Conservation (phyloP, 2,113 vertebrate genomes). For the Callithrix jacchus region DNA sequence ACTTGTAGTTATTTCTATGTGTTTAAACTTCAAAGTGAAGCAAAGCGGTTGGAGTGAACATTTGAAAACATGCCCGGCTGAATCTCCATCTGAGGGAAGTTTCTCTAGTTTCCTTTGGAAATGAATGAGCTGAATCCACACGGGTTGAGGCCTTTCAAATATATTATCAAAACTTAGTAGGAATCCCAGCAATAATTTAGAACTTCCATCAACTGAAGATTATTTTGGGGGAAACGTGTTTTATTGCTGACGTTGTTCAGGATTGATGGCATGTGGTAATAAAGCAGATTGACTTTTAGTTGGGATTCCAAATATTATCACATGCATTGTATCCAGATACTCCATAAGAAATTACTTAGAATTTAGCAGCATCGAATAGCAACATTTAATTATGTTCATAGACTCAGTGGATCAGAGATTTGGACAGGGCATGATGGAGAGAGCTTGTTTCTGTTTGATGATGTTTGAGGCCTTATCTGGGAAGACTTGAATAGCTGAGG, state of each 20-base stretch:
- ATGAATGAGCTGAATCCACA: not conserved
- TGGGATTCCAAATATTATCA: not conserved
- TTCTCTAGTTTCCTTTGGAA: not conserved
- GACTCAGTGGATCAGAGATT: not conserved
- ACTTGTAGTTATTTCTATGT: not conserved
- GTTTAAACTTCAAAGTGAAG: constrained; percentile 41
- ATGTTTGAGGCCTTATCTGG: not conserved
- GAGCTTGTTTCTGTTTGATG: not conserved
- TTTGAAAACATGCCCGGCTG: not conserved
- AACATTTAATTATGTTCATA: not conserved
- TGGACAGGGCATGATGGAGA: not conserved
- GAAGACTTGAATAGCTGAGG: not conserved
- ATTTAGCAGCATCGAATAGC: not conserved
- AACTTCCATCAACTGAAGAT: not conserved
- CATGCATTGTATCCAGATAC: not conserved
- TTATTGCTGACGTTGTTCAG: constrained; percentile 7
- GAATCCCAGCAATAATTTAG: not conserved
- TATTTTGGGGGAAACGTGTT: not conserved
- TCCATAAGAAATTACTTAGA: not conserved
- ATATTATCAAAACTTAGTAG: constrained; percentile 1
- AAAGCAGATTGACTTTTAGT: not conserved
- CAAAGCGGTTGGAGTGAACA: not conserved
- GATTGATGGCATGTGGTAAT: not conserved
- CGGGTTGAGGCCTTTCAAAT: not conserved
- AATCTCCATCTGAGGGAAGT: not conserved